phyloP scores from a whole-genome alignment of 2,888 invertebrate species.

The Thereva nobilitata region DNA sequence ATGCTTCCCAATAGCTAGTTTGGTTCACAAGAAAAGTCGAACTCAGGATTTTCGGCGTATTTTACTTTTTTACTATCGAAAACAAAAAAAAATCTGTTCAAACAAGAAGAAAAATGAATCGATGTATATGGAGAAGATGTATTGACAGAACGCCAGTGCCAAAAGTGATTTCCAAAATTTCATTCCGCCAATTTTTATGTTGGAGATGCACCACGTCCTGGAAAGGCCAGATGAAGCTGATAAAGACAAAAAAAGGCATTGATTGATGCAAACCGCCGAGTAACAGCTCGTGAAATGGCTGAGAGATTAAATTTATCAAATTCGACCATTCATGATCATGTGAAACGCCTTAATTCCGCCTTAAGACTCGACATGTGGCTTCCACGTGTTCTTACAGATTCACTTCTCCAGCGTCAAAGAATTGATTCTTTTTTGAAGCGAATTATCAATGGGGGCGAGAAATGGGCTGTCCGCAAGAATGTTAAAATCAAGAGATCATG shows the following conservation, averaged over 20 bases:
- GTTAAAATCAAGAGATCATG: not conserved
- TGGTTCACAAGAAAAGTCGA: no score
- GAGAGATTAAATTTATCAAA: not conserved
- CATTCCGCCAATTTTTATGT: not conserved
- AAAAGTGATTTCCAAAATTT: not conserved
- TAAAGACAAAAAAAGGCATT: no score
- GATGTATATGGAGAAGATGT: conserved; percentile 10
- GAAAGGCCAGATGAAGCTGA: no score
- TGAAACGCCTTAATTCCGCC: conserved; percentile 6
- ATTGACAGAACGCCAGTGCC: conserved; percentile 5
- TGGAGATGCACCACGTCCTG: conserved; percentile 2
- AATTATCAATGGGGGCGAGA: not conserved
- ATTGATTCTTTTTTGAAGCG: not conserved
- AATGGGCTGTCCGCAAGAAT: not conserved
- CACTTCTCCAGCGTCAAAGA: not conserved
- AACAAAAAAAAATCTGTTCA: not conserved
- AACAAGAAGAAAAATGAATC: conserved; percentile 1
- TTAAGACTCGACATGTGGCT: not conserved
- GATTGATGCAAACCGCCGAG: not conserved
- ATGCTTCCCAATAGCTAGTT: no score
- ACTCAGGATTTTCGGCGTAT: no score
- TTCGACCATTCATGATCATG: conserved; percentile 9
- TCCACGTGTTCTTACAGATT: not conserved
- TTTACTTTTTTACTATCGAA: not conserved
- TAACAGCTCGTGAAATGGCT: conserved; percentile 1